Conservation (phyloP, 2,888 invertebrate genomes). For the Liposcelis brunnea region DNA sequence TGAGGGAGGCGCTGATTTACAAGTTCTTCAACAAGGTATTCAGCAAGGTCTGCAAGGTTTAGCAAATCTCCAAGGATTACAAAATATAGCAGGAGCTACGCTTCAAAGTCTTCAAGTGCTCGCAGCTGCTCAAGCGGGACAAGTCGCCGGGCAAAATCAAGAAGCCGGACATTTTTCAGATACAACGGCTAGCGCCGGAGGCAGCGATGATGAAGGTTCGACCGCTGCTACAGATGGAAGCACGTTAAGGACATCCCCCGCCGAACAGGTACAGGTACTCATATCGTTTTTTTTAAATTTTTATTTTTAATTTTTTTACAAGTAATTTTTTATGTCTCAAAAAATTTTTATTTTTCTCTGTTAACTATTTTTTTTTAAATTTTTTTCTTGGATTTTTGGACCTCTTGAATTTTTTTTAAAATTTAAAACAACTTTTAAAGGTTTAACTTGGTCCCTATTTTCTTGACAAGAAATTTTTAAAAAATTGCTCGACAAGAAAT, state of each 20-base stretch:
- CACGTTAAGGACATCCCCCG: slow-evolving; percentile 69
- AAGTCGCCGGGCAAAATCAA: slow-evolving; percentile 20
- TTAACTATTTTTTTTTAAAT: slow-evolving; percentile 11
- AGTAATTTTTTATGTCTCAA: background rate
- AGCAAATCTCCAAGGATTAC: slow-evolving; percentile 22
- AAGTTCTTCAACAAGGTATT: slow-evolving; percentile 32
- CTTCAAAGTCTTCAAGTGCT: slow-evolving; percentile 12
- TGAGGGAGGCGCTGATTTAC: slow-evolving; percentile 36
- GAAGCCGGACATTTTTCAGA: slow-evolving; percentile 56
- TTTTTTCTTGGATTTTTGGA: too few species aligned
- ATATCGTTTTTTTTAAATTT: slow-evolving; percentile 13
- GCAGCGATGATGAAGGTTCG: slow-evolving; percentile 88
- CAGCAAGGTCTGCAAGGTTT: slow-evolving; percentile 22
- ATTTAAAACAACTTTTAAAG: too few species aligned
- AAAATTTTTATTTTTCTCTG: too few species aligned
- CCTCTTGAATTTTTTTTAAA: too few species aligned
- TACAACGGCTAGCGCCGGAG: slow-evolving; percentile 69
- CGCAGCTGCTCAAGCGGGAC: slow-evolving; percentile 14
- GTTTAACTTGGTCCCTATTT: too few species aligned
- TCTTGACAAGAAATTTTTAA: too few species aligned
- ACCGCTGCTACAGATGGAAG: slow-evolving; percentile 91
- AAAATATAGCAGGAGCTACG: slow-evolving; percentile 25
- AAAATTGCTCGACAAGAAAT: too few species aligned
- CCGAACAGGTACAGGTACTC: slow-evolving; percentile 39
- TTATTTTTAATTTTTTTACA: slow-evolving; percentile 11